These are phyloP conservation scores for Psilopsiagon aurifrons DNA, from an alignment of 2,113 vertebrate species.

Conservation along the genomic window DNA sequence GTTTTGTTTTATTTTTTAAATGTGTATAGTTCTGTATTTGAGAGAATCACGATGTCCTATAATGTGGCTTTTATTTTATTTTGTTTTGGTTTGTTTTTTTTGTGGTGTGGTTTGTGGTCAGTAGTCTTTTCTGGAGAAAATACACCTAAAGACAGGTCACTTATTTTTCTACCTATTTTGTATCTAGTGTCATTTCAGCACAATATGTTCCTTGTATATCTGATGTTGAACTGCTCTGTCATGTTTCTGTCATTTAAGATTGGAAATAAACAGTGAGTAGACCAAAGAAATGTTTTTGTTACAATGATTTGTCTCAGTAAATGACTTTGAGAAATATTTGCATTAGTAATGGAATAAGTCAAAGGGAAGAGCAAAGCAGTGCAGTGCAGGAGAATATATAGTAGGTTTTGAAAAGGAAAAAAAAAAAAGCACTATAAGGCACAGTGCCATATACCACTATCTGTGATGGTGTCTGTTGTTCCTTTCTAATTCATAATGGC, in stretches of 20 bases:
- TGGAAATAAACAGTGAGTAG: neutral
- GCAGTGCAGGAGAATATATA: neutral
- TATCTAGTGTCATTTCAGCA: neutral
- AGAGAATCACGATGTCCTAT: neutral
- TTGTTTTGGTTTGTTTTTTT: neutral
- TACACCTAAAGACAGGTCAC: neutral
- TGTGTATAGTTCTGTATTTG: neutral
- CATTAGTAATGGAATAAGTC: neutral
- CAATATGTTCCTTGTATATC: neutral
- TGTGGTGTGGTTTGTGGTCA: neutral
- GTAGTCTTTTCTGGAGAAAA: neutral
- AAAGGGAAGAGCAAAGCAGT: neutral
- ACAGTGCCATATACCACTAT: neutral
- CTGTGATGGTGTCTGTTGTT: neutral
- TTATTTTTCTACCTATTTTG: neutral
- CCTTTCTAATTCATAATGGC: neutral
- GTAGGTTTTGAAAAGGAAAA: neutral
- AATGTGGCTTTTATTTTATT: fast-evolving
- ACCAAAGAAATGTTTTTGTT: neutral
- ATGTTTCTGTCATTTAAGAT: neutral
- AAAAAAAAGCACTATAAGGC: neutral
- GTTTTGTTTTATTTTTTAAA: neutral
- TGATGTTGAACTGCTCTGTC: neutral
- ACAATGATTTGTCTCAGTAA: neutral
- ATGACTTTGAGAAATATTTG: neutral